Percentiles rank a stretch among this genome's conserved stretches.
phyloP scores from a whole-genome alignment of 1,140 invertebrate genomes.

The Pseudomyrmex pallidus region DNA sequence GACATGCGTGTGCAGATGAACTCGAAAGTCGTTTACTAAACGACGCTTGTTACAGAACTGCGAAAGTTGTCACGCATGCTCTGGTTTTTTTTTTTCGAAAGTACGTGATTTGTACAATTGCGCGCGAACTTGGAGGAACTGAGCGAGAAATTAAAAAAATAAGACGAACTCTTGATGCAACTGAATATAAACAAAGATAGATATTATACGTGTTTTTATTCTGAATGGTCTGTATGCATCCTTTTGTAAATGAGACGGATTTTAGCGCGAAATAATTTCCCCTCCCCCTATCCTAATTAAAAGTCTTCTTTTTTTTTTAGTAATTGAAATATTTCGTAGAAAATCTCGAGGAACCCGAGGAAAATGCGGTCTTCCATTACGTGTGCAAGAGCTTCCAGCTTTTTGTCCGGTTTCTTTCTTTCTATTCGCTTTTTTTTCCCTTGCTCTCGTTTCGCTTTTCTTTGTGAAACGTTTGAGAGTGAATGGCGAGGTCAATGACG shows the following conservation, averaged over 20 bases:
- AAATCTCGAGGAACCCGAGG: neutral
- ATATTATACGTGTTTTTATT: neutral
- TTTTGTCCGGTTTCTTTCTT: conserved; percentile 46
- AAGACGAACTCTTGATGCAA: neutral
- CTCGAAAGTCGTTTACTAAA: conserved; percentile 25
- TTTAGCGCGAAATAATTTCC: neutral
- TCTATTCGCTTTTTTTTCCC: conserved; percentile 5
- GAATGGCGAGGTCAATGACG: conserved; percentile 45
- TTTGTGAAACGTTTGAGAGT: conserved; percentile 40
- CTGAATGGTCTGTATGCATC: neutral
- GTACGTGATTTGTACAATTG: neutral
- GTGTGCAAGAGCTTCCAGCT: conserved; percentile 31
- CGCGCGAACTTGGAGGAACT: neutral
- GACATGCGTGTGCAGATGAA: conserved; percentile 6
- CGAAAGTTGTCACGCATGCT: neutral
- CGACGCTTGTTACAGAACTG: conserved; percentile 31
- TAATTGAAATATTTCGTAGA: conserved; percentile 31
- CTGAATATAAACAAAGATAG: neutral
- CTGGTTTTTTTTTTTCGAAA: conserved; percentile 14
- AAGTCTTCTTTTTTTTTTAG: neutral
- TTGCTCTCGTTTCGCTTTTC: neutral
- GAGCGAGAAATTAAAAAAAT: neutral
- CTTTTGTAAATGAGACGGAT: neutral
- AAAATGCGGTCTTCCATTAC: conserved; percentile 42
- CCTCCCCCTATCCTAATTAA: conserved; percentile 17